Percentiles rank a stretch among this genome's conserved stretches.
Conservation (phyloP, 2,113 vertebrate species). For the Lophius piscatorius region DNA sequence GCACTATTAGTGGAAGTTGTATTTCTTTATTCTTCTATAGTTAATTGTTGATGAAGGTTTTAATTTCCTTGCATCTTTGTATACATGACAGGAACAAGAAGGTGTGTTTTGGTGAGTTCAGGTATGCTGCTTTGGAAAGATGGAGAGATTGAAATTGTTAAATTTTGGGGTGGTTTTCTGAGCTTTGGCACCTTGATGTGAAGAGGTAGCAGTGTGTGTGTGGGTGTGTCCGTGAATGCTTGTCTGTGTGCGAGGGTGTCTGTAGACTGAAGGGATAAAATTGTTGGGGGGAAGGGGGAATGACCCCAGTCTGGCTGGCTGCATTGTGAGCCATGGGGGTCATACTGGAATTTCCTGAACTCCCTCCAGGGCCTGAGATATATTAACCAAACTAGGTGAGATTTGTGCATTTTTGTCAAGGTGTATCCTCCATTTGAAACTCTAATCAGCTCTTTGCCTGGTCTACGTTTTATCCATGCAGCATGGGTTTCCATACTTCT, state of each 20-base stretch:
- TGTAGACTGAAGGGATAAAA: constrained; percentile 47
- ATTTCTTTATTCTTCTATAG: too few species aligned
- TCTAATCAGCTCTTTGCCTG: constrained; percentile 13
- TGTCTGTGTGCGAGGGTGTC: constrained; percentile 13
- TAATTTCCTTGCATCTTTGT: constrained; percentile 13
- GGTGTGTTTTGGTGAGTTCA: too few species aligned
- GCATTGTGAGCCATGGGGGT: constrained; percentile 69
- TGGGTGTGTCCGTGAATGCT: too few species aligned
- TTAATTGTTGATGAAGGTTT: too few species aligned
- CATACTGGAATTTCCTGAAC: constrained; percentile 74
- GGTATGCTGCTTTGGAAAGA: too few species aligned
- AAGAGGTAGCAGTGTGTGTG: too few species aligned
- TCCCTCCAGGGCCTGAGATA: constrained; percentile 66
- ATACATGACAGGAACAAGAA: background rate
- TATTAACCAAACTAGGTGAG: constrained; percentile 67
- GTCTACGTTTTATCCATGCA: background rate
- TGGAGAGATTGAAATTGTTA: too few species aligned
- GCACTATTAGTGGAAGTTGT: background rate
- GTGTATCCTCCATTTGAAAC: constrained; percentile 30
- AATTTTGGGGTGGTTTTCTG: too few species aligned
- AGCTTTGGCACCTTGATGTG: constrained; percentile 32
- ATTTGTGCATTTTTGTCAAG: constrained; percentile 42
- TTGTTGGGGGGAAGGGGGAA: constrained; percentile 16
- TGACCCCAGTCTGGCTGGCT: constrained; percentile 71
- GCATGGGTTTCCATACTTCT: too few species aligned